Base-by-base conservation (phyloP, 1,140 invertebrate species). In the Antheraea pernyi region DNA sequence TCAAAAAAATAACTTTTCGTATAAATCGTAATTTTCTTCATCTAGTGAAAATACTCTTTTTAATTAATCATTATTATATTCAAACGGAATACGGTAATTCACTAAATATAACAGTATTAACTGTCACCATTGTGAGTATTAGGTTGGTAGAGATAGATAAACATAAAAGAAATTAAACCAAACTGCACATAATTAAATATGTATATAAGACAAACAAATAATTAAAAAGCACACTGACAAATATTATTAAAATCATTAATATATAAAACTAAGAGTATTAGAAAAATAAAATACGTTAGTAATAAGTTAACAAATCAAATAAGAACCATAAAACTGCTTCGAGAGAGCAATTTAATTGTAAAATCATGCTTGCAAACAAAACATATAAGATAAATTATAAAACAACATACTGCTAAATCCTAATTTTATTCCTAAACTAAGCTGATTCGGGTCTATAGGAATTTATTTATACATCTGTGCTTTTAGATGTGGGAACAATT, bases 401-500 rank as follows among this genome's bases (percentile, higher is more conserved):
- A 81, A 78, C 75, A 85, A 89, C 86, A 89, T 89, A 89, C 87
- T 86, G 79, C 84, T 76, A 66, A 70, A 73, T 62, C 69, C 69
- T 75, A 71, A 62, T 75, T 78, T 73, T 73, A 75, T 75, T 74
- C 61, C 72, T 70, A 71, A 67, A 72, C 59, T 77, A 65, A 78
- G 71, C 73, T 65, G 74, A 77, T 59, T 69, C 70, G 72, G 76
- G 78, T 65, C 70, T 74, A 72, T 71, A 76, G 79, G 71, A 65
- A 69, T 46, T 66, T 74, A 53, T 61, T 88, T 83, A 93, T 18
- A 93, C 92, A 76, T 93, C 92, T 68, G 92, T 93, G 71, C 84
- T 91, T 83, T 92, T 92, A 61, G 88, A 89, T 36, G 79, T 74
- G 37, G 79, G 81, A 11, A 78, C 78, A 67, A 85, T 82, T 70